Conservation (phyloP, 2,888 invertebrate species). For the Reticulitermes lucifugus region DNA sequence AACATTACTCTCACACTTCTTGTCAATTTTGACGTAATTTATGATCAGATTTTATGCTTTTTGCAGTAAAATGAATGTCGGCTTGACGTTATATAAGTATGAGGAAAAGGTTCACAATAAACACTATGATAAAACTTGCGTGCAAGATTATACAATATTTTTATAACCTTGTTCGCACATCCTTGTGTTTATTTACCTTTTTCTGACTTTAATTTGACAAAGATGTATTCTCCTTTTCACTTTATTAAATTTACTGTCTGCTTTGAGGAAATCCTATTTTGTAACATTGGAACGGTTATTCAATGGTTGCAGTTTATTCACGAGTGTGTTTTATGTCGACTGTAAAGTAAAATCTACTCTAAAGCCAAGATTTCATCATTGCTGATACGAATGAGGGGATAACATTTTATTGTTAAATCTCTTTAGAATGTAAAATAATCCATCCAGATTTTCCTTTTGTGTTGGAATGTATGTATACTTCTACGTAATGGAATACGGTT, state of each 20-base stretch:
- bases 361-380: not conserved
- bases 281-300: not conserved
- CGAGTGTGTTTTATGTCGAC: not conserved
- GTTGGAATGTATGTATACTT: not conserved
- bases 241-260: not conserved
- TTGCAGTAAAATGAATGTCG: constrained; percentile 11
- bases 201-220: not conserved
- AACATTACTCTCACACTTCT: not conserved
- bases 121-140: constrained; percentile 20
- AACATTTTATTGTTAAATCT: not conserved
- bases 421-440: not conserved
- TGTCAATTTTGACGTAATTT: constrained; percentile 27
- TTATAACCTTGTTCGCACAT: constrained; percentile 7
- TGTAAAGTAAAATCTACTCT: not conserved
- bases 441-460: not conserved
- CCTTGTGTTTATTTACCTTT: constrained; percentile 11
- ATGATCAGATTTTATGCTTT: constrained; percentile 15
- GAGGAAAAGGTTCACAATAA: constrained; percentile 2
- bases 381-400: not conserved
- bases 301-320: not conserved
- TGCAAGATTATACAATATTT: constrained; percentile 12
- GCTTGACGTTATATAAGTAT: not conserved
- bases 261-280: not conserved
- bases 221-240: not conserved
- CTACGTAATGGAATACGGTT: not conserved